Evolutionary conservation across 2,797 vertebrate species (phyloP).

Genomic region (Oreortyx pictus): DNA sequence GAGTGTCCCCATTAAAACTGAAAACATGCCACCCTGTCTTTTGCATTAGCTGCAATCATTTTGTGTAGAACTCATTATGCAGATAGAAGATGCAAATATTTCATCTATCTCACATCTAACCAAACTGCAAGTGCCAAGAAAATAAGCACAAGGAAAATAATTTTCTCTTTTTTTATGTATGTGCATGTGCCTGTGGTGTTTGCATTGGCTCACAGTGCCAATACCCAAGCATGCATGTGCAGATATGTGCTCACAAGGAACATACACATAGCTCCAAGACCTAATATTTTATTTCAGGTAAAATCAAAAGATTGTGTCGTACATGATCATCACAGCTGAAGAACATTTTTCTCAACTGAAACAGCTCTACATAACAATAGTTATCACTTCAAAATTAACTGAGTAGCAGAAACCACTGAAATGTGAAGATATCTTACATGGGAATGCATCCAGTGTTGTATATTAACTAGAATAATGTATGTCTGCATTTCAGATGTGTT

Average conservation of each 20-base stretch:
- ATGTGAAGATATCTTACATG: conserved; percentile 3
- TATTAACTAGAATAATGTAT: conserved; percentile 35
- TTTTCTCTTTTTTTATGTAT: conserved; percentile 62
- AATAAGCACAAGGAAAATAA: conserved; percentile 74
- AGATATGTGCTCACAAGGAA: background rate
- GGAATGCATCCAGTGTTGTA: conserved; percentile 23
- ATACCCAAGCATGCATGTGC: background rate
- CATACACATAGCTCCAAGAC: background rate
- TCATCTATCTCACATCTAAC: conserved; percentile 72
- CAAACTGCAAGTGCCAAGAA: conserved; percentile 81
- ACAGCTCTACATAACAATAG: conserved; percentile 25
- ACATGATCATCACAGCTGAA: conserved; percentile 7
- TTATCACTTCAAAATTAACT: conserved; percentile 27
- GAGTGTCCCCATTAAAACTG: conserved; percentile 93
- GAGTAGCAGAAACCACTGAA: conserved; percentile 45
- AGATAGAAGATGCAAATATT: conserved; percentile 93
- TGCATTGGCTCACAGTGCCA: conserved; percentile 18
- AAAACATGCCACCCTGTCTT: conserved; percentile 97
- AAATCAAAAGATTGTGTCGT: conserved; percentile 38
- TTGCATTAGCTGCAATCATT: conserved; percentile 87
- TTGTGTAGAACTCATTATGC: conserved; percentile 92
- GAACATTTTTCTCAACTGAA: conserved; percentile 22
- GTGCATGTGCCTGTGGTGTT: conserved; percentile 24
- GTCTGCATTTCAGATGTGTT: background rate
- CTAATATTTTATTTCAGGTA: conserved; percentile 49